These are phyloP conservation scores for Pissodes strobi DNA, from an alignment of 1,140 invertebrate genomes.

Conservation along the genomic window DNA sequence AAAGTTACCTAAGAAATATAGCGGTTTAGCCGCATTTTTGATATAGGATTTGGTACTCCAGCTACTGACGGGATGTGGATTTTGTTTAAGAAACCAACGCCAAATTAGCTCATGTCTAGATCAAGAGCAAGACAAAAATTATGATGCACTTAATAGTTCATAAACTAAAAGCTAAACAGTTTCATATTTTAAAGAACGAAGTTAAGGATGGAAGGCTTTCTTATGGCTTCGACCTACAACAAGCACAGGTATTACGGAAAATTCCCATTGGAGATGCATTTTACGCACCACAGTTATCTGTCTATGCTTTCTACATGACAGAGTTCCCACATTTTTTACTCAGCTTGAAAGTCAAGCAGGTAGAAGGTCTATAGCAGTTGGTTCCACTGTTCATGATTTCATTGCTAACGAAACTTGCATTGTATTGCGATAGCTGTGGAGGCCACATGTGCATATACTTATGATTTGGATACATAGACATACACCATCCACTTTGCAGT, in stretches of 20 bases:
- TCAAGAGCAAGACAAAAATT: background rate
- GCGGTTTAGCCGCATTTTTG: too few species aligned
- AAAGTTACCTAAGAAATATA: too few species aligned
- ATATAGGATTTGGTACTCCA: too few species aligned
- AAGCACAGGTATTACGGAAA: conserved; percentile 41
- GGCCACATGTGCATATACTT: conserved; percentile 2
- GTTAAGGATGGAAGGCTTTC: conserved; percentile 6
- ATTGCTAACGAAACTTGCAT: background rate
- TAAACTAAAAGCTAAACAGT: background rate
- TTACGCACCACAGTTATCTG: conserved; percentile 23
- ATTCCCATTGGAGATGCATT: conserved; percentile 39
- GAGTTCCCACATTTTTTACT: conserved; percentile 26
- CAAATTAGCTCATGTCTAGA: conserved; percentile 6
- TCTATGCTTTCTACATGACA: conserved; percentile 31
- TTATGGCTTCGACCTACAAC: conserved; percentile 42
- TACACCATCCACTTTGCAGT: conserved; percentile 7
- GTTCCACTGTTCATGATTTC: conserved; percentile 15
- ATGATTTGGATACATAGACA: conserved; percentile 21
- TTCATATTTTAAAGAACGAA: conserved; percentile 2
- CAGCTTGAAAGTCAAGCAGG: conserved; percentile 30
- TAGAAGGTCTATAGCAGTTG: conserved; percentile 15
- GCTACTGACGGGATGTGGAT: background rate
- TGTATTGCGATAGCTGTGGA: conserved; percentile 42
- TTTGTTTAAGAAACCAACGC: conserved; percentile 25
- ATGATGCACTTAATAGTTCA: background rate